Evolutionary conservation across 2,113 vertebrate genomes (phyloP).

Genomic region (Nymphicus hollandicus): DNA sequence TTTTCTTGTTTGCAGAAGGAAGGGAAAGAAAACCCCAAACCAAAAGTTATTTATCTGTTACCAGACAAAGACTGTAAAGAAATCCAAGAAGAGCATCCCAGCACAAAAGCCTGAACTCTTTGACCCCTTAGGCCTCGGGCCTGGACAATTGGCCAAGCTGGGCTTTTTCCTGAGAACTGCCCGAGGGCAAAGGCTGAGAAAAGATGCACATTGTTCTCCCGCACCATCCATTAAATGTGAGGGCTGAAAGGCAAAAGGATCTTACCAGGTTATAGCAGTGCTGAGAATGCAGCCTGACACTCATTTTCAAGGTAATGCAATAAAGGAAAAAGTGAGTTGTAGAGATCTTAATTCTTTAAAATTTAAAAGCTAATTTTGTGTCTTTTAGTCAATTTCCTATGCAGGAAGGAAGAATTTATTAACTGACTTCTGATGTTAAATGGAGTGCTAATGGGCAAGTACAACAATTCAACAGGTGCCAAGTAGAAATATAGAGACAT

Average conservation of each 20-base stretch:
- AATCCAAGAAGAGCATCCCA: constrained; percentile 75
- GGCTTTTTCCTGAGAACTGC: constrained; percentile 64
- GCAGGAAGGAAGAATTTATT: constrained; percentile 82
- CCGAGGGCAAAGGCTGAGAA: constrained; percentile 48
- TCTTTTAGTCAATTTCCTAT: constrained; percentile 84
- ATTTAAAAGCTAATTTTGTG: constrained; percentile 86
- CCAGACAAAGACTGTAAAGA: constrained; percentile 83
- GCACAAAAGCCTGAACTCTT: constrained; percentile 79
- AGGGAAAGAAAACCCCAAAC: constrained; percentile 8
- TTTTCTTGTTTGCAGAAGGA: constrained; percentile 59
- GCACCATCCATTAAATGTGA: constrained; percentile 11
- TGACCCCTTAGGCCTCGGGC: constrained; percentile 68
- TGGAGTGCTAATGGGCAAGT: constrained; percentile 81
- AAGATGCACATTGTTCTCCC: constrained; percentile 30
- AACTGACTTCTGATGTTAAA: constrained; percentile 81
- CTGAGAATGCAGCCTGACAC: constrained; percentile 25
- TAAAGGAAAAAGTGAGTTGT: constrained; percentile 63
- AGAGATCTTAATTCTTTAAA: constrained; percentile 83
- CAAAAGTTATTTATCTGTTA: constrained; percentile 81
- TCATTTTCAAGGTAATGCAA: constrained; percentile 68
- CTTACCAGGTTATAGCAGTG: constrained; percentile 8
- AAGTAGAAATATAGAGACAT: constrained; percentile 75
- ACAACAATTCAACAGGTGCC: constrained; percentile 82
- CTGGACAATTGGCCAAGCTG: constrained; percentile 64
- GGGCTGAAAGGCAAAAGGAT: constrained; percentile 28